A percentile compares a stretch with the other conserved stretches of the same genome.
phyloP scores from a whole-genome alignment of 1,140 invertebrate species.

The Acyrthosiphon pisum region DNA sequence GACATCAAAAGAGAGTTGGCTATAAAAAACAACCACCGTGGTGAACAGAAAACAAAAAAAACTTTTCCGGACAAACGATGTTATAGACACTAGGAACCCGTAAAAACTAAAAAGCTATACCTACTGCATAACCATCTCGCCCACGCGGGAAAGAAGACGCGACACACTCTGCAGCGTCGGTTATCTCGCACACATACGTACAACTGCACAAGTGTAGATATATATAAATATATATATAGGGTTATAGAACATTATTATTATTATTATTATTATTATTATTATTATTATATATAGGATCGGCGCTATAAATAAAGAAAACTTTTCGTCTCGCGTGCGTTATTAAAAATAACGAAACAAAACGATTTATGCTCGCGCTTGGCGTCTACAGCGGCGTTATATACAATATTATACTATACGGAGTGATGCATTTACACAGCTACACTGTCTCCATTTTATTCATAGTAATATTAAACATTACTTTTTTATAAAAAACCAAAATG shows the following conservation, averaged over 20 bases:
- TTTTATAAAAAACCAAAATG: too few relatives aligned
- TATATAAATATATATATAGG: neutral
- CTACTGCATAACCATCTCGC: too few relatives aligned
- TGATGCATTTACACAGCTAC: neutral
- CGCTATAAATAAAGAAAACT: slow-evolving; percentile 14
- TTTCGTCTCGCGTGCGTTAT: slow-evolving; percentile 17
- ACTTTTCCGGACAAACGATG: neutral
- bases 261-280: neutral
- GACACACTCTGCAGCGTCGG: too few relatives aligned
- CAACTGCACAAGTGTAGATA: neutral
- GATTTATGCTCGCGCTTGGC: neutral
- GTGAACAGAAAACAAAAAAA: neutral
- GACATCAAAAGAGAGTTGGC: neutral
- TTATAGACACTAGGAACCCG: neutral
- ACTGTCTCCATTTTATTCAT: too few relatives aligned
- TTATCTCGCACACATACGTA: too few relatives aligned
- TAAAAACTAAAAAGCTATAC: neutral
- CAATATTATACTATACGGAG: neutral
- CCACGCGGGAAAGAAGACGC: too few relatives aligned
- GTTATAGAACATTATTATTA: neutral
- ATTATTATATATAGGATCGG: slow-evolving; percentile 8
- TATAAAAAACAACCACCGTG: neutral
- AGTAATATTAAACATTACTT: too few relatives aligned
- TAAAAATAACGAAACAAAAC: slow-evolving; percentile 32
- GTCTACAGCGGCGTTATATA: neutral